These are phyloP conservation scores for Coronaproctus castanopsis DNA, from an alignment of 2,888 invertebrate species.

Conservation along the genomic window DNA sequence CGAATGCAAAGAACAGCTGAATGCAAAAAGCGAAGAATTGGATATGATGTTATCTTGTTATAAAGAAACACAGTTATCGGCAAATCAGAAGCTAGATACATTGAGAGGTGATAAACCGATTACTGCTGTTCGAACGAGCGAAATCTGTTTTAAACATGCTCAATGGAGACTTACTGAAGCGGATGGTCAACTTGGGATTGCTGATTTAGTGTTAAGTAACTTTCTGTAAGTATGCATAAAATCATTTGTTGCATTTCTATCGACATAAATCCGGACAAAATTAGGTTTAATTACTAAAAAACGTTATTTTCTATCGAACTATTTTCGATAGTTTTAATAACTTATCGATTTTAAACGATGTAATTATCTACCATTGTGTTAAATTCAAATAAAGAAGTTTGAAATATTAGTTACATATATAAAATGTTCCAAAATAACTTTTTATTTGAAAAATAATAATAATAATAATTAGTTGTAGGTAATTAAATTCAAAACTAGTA, in stretches of 20 bases:
- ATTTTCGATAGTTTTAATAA: neutral
- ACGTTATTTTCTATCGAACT: neutral
- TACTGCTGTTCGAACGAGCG: conserved; percentile 56
- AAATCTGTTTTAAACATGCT: conserved; percentile 96
- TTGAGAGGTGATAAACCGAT: conserved; percentile 47
- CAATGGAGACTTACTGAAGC: conserved; percentile 94
- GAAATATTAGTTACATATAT: too few relatives aligned
- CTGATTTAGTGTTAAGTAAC: conserved; percentile 84
- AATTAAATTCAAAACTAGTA: too few relatives aligned
- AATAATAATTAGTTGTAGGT: too few relatives aligned
- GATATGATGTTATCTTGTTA: conserved; percentile 88
- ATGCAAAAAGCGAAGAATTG: conserved; percentile 74
- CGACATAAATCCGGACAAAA: neutral
- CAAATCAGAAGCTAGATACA: conserved; percentile 35
- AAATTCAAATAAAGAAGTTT: too few relatives aligned
- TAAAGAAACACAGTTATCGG: conserved; percentile 51
- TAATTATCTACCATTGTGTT: too few relatives aligned
- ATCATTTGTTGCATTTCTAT: too few relatives aligned
- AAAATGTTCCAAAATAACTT: too few relatives aligned
- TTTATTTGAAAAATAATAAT: too few relatives aligned
- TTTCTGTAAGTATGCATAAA: conserved; percentile 54
- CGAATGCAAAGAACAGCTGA: conserved; percentile 73
- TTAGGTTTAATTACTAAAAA: neutral
- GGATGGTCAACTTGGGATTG: conserved; percentile 93
- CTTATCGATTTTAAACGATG: too few relatives aligned